These are phyloP conservation scores for Pampusana beccarii DNA, from an alignment of 2,113 vertebrate species.

Conservation along the genomic window DNA sequence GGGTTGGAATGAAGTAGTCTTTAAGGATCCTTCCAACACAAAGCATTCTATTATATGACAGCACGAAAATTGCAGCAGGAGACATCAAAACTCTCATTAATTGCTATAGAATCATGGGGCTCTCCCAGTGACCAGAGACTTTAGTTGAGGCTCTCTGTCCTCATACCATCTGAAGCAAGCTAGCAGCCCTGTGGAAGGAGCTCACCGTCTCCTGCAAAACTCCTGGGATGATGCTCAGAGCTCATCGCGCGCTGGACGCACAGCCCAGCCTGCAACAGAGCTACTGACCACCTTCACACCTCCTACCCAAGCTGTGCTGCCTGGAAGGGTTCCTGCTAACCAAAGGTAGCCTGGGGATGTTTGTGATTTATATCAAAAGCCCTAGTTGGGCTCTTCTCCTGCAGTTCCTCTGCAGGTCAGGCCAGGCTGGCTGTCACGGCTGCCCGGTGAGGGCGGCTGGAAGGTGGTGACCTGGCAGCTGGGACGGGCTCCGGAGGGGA, in stretches of 20 bases:
- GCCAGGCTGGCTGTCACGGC: background rate
- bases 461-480: background rate
- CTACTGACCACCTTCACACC: background rate
- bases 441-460: accelerated
- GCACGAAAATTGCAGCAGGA: background rate
- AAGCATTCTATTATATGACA: background rate
- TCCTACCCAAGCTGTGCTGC: background rate
- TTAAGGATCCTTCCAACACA: too few relatives aligned
- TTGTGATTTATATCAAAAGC: background rate
- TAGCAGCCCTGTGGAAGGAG: background rate
- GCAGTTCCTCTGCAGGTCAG: background rate
- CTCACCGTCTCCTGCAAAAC: background rate
- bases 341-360: background rate
- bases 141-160: background rate
- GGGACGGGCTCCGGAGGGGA: background rate
- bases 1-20: too few relatives aligned
- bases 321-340: background rate
- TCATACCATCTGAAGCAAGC: background rate
- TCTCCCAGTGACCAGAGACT: background rate
- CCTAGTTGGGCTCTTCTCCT: background rate
- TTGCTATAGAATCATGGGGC: background rate
- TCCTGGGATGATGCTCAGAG: background rate
- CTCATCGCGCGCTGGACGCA: accelerated
- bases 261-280: background rate
- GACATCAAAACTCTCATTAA: background rate